These are phyloP conservation scores for Chromobotia macracanthus DNA, from an alignment of 2,797 vertebrate species.

Conservation along the genomic window DNA sequence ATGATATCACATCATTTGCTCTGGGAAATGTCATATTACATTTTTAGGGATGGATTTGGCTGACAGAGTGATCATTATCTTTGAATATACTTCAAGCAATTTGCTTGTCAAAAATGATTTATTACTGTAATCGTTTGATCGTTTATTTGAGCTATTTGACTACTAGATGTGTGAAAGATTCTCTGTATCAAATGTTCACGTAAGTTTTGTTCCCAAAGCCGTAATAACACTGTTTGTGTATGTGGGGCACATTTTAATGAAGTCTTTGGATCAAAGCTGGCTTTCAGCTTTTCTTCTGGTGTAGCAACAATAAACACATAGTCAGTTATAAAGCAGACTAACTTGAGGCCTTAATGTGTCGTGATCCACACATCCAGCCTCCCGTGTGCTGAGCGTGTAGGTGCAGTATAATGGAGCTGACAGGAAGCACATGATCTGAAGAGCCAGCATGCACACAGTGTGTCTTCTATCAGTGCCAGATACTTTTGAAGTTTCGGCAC, in stretches of 20 bases:
- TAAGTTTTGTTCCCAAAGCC: neutral
- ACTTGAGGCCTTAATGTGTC: slow-evolving; percentile 11
- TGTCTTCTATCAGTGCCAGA: slow-evolving; percentile 61
- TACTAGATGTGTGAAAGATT: neutral
- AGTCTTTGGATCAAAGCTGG: neutral
- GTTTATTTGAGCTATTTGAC: neutral
- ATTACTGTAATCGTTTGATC: neutral
- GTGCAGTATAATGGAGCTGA: slow-evolving; percentile 70
- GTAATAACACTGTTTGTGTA: neutral
- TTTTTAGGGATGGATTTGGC: neutral
- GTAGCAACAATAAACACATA: neutral
- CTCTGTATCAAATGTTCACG: neutral
- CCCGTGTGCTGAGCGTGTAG: slow-evolving; percentile 23
- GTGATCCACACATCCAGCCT: slow-evolving; percentile 30
- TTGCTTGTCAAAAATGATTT: neutral
- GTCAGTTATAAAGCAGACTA: slow-evolving; percentile 8
- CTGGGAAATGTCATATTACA: neutral
- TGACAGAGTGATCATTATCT: neutral
- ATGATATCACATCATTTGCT: neutral
- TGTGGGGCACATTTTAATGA: neutral
- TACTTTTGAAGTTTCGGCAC: slow-evolving; percentile 61
- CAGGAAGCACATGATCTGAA: slow-evolving; percentile 57
- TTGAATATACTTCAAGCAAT: neutral
- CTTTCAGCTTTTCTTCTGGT: neutral
- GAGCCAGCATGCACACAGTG: slow-evolving; percentile 47